Conservation (phyloP, 2,888 invertebrate genomes). For the Diplazon laetatorius region DNA sequence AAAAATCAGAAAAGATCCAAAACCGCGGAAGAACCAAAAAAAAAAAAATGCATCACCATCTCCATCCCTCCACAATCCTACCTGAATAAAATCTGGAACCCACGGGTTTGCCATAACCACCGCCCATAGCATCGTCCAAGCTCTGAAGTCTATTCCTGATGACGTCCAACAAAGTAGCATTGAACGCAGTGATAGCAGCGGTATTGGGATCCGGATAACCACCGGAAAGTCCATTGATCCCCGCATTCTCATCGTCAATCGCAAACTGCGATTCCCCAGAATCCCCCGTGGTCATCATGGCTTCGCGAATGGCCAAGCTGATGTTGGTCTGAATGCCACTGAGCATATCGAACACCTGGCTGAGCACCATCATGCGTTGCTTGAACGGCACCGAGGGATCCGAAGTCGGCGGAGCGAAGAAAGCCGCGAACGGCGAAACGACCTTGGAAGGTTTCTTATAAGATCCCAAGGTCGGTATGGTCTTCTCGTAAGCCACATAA, state of each 20-base stretch:
- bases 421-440: slow-evolving; percentile 70
- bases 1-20: no score
- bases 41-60: slow-evolving; percentile 79
- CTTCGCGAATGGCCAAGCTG: slow-evolving; percentile 69
- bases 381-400: slow-evolving; percentile 76
- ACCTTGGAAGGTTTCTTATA: slow-evolving; percentile 66
- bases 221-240: background rate
- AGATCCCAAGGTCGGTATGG: slow-evolving; percentile 54
- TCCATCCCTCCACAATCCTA: slow-evolving; percentile 72
- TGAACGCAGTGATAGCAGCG: slow-evolving; percentile 54
- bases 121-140: slow-evolving; percentile 52
- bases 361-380: slow-evolving; percentile 75
- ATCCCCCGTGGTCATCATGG: slow-evolving; percentile 57
- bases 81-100: slow-evolving; percentile 8
- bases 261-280: slow-evolving; percentile 31
- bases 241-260: background rate
- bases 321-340: slow-evolving; percentile 77
- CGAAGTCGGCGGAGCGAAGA: slow-evolving; percentile 68
- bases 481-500: slow-evolving; percentile 74
- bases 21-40: no score
- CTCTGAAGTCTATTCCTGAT: slow-evolving; percentile 72
- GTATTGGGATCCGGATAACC: background rate
- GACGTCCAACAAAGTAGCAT: slow-evolving; percentile 74
- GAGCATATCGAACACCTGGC: slow-evolving; percentile 80
- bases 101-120: slow-evolving; percentile 4